Conservation (phyloP, 2,113 vertebrate genomes). For the Clupea harengus region DNA sequence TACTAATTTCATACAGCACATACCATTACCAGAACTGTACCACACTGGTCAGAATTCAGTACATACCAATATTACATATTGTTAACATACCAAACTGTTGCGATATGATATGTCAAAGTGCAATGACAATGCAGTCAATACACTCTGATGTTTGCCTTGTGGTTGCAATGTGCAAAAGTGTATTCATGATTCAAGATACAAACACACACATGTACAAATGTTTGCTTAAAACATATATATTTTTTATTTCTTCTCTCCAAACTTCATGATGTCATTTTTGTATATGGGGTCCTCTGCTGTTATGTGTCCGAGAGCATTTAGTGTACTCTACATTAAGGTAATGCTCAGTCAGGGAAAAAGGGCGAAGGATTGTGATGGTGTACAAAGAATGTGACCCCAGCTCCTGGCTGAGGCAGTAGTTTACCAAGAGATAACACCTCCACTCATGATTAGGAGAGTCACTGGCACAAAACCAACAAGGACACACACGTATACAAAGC, state of each 20-base stretch:
- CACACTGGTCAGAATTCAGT: background rate
- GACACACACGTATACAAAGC: conserved; percentile 22
- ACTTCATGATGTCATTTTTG: background rate
- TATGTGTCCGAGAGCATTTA: background rate
- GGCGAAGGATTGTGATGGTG: background rate
- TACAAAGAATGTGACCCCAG: background rate
- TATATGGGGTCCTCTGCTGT: background rate
- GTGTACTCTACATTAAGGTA: background rate
- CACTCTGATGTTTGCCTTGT: no score
- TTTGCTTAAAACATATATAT: no score
- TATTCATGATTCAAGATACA: background rate
- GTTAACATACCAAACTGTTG: background rate
- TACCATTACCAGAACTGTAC: background rate
- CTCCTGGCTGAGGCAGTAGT: background rate
- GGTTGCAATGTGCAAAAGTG: no score
- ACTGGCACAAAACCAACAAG: conserved; percentile 21
- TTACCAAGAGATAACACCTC: background rate
- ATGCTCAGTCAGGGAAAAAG: background rate
- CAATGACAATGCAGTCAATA: no score
- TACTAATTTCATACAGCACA: background rate
- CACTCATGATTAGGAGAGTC: background rate
- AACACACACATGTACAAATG: background rate
- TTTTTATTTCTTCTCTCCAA: background rate
- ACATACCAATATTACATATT: background rate
- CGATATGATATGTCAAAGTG: no score